Evolutionary conservation across 2,888 invertebrate species (phyloP), one percentile per base, ranked within the genome.

Genomic region (Brachypterus glaber): DNA sequence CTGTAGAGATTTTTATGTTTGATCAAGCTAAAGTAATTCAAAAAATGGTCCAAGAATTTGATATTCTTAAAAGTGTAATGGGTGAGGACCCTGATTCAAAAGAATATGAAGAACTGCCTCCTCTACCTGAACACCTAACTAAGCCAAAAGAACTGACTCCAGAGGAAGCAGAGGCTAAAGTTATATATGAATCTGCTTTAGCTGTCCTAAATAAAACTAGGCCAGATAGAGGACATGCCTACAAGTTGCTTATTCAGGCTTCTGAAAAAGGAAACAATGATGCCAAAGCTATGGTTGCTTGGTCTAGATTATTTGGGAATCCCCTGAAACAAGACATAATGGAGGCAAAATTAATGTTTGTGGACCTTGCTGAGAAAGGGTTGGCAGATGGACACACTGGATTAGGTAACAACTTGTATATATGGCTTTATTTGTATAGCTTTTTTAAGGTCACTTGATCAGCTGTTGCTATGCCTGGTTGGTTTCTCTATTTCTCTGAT

Each of bases 301-400:
- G 93, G 87, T 86, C 85, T 0, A 75, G 84, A 51, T 64, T 97
- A 4, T 79, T 91, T 52, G 96, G 96, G 0, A 85, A 75, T 56
- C 84, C 76, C 41, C 68, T 87, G 9, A 73, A 77, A 26, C 78
- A 89, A 51, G 82, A 93, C 61, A 69, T 91, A 40, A 70, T 78
- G 5, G 76, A 75, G 37, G 91, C 93, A 0, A 76, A 74, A 52
- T 67, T 72, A 29, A 79, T 83, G 47, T 93, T 96, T 57, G 74
- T 79, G 41, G 76, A 76, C 50, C 68, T 95, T 24, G 79, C 82
- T 1, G 75, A 76, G 5, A 68, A 73, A 21, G 96, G 96, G 0
- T 73, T 85, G 36, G 79, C 90, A 1, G 86, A 87, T 54, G 95
- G 90, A 8, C 93, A 96, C 66, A 82, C 91, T 74, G 91, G 64